Conservation (phyloP, 2,888 invertebrate species). For the Parnassius orleans region DNA sequence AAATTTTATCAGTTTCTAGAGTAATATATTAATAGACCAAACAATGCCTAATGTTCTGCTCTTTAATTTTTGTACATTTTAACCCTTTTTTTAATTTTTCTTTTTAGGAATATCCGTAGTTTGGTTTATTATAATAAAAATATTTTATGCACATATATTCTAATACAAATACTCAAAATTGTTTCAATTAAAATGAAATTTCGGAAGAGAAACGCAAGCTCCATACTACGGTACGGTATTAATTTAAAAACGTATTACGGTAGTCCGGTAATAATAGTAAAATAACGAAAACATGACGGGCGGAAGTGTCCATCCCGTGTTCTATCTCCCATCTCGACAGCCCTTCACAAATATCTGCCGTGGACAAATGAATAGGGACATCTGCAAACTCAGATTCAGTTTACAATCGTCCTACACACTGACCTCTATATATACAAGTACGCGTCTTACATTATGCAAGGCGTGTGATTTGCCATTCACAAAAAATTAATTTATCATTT, state of each 20-base stretch:
- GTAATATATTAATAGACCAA: too few relatives aligned
- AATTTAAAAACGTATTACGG: too few relatives aligned
- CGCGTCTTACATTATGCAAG: constrained; percentile 5
- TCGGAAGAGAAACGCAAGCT: not conserved
- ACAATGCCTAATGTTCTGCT: too few relatives aligned
- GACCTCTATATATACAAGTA: too few relatives aligned
- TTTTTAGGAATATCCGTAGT: too few relatives aligned
- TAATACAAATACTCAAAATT: not conserved
- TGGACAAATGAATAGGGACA: not conserved
- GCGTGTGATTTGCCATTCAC: too few relatives aligned
- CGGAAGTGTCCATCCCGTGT: constrained; percentile 13
- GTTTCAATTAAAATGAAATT: not conserved
- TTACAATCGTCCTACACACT: not conserved
- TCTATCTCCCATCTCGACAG: constrained; percentile 21
- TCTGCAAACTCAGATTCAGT: constrained; percentile 1
- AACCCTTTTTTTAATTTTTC: too few relatives aligned
- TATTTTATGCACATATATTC: too few relatives aligned
- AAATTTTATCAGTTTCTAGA: too few relatives aligned
- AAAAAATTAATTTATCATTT: too few relatives aligned
- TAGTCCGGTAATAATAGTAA: not conserved
- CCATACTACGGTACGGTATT: not conserved
- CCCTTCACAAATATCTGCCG: constrained; percentile 15
- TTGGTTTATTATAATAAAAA: too few relatives aligned
- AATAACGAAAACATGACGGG: constrained; percentile 8
- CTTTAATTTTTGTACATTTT: too few relatives aligned